These are phyloP conservation scores for Resseliella maxima DNA, from an alignment of 2,888 invertebrate genomes.

Conservation along the genomic window DNA sequence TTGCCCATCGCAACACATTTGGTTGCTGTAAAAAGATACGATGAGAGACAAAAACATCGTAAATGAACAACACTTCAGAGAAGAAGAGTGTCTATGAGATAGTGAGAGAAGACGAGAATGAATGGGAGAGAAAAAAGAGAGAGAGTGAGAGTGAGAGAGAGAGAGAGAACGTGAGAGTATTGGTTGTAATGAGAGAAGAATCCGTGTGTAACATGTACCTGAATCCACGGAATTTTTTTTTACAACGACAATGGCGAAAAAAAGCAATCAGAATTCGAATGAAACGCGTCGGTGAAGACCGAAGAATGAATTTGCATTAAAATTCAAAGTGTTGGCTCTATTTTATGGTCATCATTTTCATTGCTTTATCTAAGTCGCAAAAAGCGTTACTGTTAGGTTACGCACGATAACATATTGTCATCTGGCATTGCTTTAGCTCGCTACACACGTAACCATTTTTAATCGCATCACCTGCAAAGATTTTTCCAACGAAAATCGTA, in stretches of 20 bases:
- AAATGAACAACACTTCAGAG: not conserved
- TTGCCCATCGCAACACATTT: not conserved
- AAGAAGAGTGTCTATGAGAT: not conserved
- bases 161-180: not conserved
- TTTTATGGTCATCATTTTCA: conserved; percentile 51
- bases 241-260: not conserved
- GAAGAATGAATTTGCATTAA: conserved; percentile 5
- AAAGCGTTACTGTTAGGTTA: conserved; percentile 3
- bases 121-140: not conserved
- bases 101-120: no score
- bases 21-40: not conserved
- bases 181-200: not conserved
- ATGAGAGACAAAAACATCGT: not conserved
- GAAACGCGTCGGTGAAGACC: not conserved
- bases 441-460: conserved; percentile 32
- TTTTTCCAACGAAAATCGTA: not conserved
- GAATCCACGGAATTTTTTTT: not conserved
- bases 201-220: conserved; percentile 39
- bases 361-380: conserved; percentile 30
- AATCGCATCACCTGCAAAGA: not conserved
- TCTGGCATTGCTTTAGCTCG: not conserved
- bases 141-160: not conserved
- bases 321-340: not conserved
- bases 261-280: conserved; percentile 10
- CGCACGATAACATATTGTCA: conserved; percentile 53